These are phyloP conservation scores for Adelges cooleyi DNA, from an alignment of 1,140 invertebrate species.

Conservation along the genomic window DNA sequence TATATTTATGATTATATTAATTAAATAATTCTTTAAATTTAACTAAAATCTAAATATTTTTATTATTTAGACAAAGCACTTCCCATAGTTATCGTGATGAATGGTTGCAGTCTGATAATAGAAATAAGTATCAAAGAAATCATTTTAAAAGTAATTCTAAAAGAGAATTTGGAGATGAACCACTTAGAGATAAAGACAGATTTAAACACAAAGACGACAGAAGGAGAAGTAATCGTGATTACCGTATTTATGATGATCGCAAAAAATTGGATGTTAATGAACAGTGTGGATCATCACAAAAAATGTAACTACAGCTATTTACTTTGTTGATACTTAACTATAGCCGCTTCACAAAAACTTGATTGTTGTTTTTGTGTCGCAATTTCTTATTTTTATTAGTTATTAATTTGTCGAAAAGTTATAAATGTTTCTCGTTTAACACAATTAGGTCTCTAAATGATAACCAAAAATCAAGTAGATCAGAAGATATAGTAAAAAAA, in stretches of 20 bases:
- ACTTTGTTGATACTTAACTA: too few relatives aligned
- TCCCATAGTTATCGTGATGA: background rate
- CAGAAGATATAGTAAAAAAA: conserved; percentile 4
- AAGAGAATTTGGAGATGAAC: conserved; percentile 1
- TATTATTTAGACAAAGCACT: background rate
- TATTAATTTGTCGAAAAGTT: too few relatives aligned
- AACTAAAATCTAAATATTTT: background rate
- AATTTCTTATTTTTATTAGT: too few relatives aligned
- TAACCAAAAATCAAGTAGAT: background rate
- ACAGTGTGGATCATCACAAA: background rate
- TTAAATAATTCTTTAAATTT: too few relatives aligned
- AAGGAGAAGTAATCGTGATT: background rate
- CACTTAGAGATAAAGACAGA: conserved; percentile 2
- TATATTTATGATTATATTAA: too few relatives aligned
- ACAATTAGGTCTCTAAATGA: conserved; percentile 5
- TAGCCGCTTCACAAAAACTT: too few relatives aligned
- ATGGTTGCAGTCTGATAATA: background rate
- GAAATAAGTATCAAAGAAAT: background rate
- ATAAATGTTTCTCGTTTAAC: too few relatives aligned
- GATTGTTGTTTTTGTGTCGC: too few relatives aligned
- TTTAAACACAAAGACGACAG: background rate
- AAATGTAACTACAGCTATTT: conserved; percentile 3
- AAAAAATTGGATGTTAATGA: background rate
- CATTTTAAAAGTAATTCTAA: background rate
- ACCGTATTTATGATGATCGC: background rate